Percentiles rank a stretch among this genome's conserved stretches.
phyloP scores from a whole-genome alignment of 2,113 vertebrate genomes.

The Equus przewalskii region DNA sequence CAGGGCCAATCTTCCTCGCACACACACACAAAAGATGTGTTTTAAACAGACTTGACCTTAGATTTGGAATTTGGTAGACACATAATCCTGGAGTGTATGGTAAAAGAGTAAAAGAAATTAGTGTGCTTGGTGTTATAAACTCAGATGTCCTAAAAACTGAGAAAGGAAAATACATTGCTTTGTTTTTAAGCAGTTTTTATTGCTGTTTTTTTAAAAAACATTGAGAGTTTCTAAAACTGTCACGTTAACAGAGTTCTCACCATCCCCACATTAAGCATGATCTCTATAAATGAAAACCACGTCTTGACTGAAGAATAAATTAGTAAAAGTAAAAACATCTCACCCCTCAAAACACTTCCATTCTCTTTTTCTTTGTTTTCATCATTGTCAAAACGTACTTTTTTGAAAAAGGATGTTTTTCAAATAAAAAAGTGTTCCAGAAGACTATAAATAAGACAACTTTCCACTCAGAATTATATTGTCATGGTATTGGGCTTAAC shows the following conservation, averaged over 20 bases:
- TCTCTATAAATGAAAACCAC: not conserved
- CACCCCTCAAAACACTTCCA: conserved; percentile 17
- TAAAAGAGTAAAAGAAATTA: not conserved
- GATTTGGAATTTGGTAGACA: conserved; percentile 5
- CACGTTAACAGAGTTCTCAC: conserved; percentile 11
- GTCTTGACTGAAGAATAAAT: conserved; percentile 22
- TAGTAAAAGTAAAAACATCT: conserved; percentile 40
- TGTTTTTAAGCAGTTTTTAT: conserved; percentile 49
- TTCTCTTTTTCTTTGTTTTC: not conserved
- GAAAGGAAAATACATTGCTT: conserved; percentile 10
- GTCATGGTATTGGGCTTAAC: not conserved
- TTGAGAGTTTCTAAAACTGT: conserved; percentile 42
- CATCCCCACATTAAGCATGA: not conserved
- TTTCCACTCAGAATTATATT: conserved; percentile 31
- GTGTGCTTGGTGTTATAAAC: not conserved
- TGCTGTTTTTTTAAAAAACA: not conserved
- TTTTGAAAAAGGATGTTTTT: conserved; percentile 5
- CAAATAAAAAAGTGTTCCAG: not conserved
- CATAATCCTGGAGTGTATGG: not conserved
- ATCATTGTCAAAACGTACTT: conserved; percentile 18
- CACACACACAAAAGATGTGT: not conserved
- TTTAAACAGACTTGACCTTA: not conserved
- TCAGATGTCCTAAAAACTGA: not conserved
- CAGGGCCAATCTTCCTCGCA: no score
- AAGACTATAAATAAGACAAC: not conserved